Evolutionary conservation across 1,140 invertebrate species (phyloP).

Genomic region (Oryzaephilus surinamensis): DNA sequence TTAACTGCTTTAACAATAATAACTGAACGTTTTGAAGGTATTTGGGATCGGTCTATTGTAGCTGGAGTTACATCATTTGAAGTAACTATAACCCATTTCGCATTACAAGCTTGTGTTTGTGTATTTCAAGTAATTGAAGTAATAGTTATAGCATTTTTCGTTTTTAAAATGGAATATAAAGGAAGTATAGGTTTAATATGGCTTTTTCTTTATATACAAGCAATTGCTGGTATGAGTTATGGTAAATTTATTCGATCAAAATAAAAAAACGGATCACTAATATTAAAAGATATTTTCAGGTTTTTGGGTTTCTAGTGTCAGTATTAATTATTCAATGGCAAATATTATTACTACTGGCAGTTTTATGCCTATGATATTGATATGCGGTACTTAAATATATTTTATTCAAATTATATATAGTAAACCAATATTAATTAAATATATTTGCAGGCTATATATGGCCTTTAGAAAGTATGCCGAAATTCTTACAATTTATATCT

Average conservation of each 20-base stretch:
- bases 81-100: slow-evolving; percentile 58
- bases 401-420: background rate
- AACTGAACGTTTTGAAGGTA: slow-evolving; percentile 66
- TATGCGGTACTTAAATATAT: slow-evolving; percentile 60
- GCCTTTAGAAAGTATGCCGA: slow-evolving; percentile 74
- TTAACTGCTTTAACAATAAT: slow-evolving; percentile 73
- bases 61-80: slow-evolving; percentile 50
- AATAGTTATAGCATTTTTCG: slow-evolving; percentile 40
- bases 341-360: slow-evolving; percentile 76
- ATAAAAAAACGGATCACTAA: too few relatives aligned
- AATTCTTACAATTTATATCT: slow-evolving; percentile 43
- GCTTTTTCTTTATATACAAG: slow-evolving; percentile 35
- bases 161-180: slow-evolving; percentile 36
- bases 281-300: too few relatives aligned
- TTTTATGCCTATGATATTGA: slow-evolving; percentile 76
- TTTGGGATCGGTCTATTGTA: slow-evolving; percentile 64
- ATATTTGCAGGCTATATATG: slow-evolving; percentile 75
- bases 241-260: slow-evolving; percentile 22
- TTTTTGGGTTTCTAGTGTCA: slow-evolving; percentile 69
- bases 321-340: slow-evolving; percentile 63
- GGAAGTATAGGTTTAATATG: slow-evolving; percentile 36
- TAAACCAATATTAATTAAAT: slow-evolving; percentile 7
- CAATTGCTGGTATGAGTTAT: slow-evolving; percentile 43
- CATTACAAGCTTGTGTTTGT: slow-evolving; percentile 63
- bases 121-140: slow-evolving; percentile 44